Evolutionary conservation across 2,888 invertebrate species (phyloP).

Genomic region (Aspidiotus destructor): DNA sequence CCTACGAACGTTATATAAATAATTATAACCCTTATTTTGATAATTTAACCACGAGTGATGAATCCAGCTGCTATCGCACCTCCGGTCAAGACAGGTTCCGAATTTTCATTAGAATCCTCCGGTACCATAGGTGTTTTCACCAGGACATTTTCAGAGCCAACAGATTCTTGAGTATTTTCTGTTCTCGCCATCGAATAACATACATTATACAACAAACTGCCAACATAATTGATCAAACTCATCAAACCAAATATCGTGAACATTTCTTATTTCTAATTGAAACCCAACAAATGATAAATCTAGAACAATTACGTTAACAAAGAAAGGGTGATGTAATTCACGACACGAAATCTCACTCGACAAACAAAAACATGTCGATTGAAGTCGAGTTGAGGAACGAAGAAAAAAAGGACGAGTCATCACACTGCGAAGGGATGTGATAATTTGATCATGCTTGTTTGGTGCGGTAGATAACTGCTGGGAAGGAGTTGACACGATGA

Average conservation of each 20-base stretch:
- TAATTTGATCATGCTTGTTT: too few species aligned
- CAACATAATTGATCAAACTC: not conserved
- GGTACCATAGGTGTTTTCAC: slow-evolving; percentile 5
- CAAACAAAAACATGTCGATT: too few species aligned
- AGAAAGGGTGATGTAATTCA: not conserved
- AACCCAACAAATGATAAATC: not conserved
- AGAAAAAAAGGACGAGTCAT: too few species aligned
- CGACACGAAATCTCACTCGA: not conserved
- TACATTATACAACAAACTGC: slow-evolving; percentile 27
- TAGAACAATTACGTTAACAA: not conserved
- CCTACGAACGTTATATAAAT: not conserved
- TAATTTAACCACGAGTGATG: slow-evolving; percentile 7
- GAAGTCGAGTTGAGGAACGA: too few species aligned
- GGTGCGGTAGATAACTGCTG: too few species aligned
- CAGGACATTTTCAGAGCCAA: slow-evolving; percentile 3
- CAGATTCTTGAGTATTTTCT: slow-evolving; percentile 17
- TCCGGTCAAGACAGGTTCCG: not conserved
- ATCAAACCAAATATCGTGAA: not conserved
- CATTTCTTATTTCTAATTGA: too few species aligned
- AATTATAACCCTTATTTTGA: not conserved
- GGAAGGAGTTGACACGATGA: not conserved
- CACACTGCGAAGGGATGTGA: too few species aligned
- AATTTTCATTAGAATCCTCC: slow-evolving; percentile 4
- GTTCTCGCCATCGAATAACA: slow-evolving; percentile 26
- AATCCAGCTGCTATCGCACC: not conserved